These are phyloP conservation scores for Zapornia atra DNA, from an alignment of 2,113 vertebrate genomes.

Conservation along the genomic window DNA sequence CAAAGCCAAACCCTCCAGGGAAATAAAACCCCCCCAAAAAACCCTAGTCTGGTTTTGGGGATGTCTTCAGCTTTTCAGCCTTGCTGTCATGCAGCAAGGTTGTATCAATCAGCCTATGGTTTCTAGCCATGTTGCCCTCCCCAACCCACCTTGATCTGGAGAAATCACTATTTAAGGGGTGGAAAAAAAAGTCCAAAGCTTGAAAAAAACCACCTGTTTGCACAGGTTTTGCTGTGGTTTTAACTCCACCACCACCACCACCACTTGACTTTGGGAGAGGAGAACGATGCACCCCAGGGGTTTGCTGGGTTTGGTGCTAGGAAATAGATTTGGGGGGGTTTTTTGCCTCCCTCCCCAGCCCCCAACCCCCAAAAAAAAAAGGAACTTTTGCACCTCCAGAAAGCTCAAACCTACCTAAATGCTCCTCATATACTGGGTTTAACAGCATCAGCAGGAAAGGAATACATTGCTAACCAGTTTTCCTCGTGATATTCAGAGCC, in stretches of 20 bases:
- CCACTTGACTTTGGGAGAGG: neutral
- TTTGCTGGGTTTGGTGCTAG: neutral
- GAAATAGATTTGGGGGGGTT: neutral
- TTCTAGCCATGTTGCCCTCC: neutral
- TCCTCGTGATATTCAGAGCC: neutral
- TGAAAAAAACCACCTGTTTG: no score
- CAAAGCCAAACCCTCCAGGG: neutral
- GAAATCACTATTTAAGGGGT: neutral
- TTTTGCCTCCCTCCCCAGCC: neutral
- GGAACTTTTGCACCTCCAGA: neutral
- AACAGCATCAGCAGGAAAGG: neutral
- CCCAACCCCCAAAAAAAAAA: neutral
- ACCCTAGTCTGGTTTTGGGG: neutral
- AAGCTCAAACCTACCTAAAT: neutral
- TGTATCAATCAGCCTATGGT: no score
- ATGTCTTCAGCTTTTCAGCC: neutral
- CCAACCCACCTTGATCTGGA: neutral
- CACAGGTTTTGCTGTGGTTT: neutral
- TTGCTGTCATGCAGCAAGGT: neutral
- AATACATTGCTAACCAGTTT: neutral
- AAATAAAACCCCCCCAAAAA: neutral
- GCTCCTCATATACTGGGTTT: neutral
- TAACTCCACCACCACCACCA: neutral
- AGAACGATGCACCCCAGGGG: neutral
- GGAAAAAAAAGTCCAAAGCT: neutral